Percentiles rank a stretch among this genome's conserved stretches.
phyloP scores from a whole-genome alignment of 92 coral and sea anemone species.

The Isaurus tuberculatus region DNA sequence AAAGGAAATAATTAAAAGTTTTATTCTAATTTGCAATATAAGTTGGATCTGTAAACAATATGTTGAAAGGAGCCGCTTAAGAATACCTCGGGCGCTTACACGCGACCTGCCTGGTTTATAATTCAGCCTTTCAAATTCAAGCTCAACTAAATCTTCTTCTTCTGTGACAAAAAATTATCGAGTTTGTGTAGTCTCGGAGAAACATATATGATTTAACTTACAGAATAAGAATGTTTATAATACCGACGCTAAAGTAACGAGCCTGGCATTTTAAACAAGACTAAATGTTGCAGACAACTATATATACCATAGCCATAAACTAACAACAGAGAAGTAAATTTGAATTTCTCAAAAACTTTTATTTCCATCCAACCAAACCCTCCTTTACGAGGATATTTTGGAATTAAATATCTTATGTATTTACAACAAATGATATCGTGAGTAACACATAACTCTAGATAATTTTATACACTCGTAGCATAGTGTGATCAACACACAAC shows the following conservation, averaged over 20 bases:
- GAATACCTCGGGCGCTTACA: slow-evolving; percentile 45
- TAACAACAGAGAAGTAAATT: not conserved
- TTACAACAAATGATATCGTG: slow-evolving; percentile 6
- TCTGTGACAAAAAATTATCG: not conserved
- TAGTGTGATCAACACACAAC: slow-evolving; percentile 39
- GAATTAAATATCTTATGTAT: slow-evolving; percentile 26
- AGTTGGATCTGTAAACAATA: slow-evolving; percentile 89
- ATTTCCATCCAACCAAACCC: slow-evolving; percentile 5
- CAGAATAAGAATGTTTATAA: not conserved
- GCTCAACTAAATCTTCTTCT: not conserved
- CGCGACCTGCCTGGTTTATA: slow-evolving; percentile 31
- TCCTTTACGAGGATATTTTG: not conserved
- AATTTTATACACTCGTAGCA: slow-evolving; percentile 3
- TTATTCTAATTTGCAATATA: slow-evolving; percentile 88
- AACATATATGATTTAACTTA: not conserved
- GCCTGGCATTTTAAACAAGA: not conserved
- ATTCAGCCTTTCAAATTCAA: slow-evolving; percentile 25
- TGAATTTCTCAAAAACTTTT: slow-evolving; percentile 17
- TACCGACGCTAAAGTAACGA: not conserved
- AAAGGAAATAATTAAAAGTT: slow-evolving; percentile 76
- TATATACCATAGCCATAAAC: not conserved
- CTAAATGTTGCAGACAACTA: not conserved
- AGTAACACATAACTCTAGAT: slow-evolving; percentile 14
- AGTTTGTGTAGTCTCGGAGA: not conserved
- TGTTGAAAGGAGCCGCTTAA: slow-evolving; percentile 86